Percentiles rank a stretch among this genome's conserved stretches.
phyloP scores from a whole-genome alignment of 2,113 vertebrate species.

The Macheiramphus alcinus region DNA sequence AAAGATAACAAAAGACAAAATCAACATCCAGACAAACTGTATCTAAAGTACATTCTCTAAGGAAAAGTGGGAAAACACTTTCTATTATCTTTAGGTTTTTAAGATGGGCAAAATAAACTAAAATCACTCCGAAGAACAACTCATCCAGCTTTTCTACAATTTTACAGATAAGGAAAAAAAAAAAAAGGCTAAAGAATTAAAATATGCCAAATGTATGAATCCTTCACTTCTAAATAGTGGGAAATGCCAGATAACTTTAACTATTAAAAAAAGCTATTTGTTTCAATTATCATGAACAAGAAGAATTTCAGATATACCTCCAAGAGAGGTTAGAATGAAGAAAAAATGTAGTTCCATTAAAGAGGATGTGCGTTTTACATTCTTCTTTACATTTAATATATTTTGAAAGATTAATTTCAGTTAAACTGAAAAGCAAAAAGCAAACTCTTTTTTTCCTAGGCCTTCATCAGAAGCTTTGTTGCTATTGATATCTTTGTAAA shows the following conservation, averaged over 20 bases:
- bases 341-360: not conserved
- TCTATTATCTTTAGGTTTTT: not conserved
- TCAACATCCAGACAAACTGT: not conserved
- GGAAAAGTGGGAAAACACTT: not conserved
- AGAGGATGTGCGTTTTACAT: not conserved
- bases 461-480: not conserved
- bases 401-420: not conserved
- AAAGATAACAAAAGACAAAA: conserved; percentile 2
- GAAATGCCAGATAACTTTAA: not conserved
- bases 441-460: not conserved
- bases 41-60: not conserved
- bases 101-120: not conserved
- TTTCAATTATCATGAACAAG: not conserved
- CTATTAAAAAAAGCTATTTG: not conserved
- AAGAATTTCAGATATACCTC: not conserved
- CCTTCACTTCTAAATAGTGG: not conserved
- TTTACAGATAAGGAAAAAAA: not conserved
- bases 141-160: not conserved
- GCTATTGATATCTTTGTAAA: not conserved
- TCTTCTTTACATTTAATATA: not conserved
- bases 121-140: not conserved
- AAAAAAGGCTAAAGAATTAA: not conserved
- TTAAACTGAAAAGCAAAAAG: not conserved
- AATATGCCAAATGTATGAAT: not conserved
- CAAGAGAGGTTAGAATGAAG: not conserved